Conservation (phyloP, 1,140 invertebrate species). For the Scaptomyza pallida region DNA sequence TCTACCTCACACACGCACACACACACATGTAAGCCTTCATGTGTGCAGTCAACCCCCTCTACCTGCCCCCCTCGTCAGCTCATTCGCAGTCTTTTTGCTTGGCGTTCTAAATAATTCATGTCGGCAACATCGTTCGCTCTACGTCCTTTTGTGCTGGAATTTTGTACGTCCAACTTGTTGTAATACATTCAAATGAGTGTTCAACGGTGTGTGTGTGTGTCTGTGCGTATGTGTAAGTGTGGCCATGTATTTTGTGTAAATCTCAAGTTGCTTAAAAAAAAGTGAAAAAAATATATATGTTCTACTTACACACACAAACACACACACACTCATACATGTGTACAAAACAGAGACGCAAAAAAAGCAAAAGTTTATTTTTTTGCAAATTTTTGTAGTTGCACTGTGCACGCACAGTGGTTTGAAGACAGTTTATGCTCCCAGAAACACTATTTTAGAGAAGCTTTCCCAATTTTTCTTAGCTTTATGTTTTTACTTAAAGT, state of each 20-base stretch:
- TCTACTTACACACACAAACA: slow-evolving; percentile 6
- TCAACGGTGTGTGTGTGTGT: slow-evolving; percentile 23
- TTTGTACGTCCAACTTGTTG: slow-evolving; percentile 66
- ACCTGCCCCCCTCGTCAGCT: neutral
- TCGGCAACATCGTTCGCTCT: slow-evolving; percentile 54
- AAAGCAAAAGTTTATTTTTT: slow-evolving; percentile 25
- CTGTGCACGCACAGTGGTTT: slow-evolving; percentile 41
- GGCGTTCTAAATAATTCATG: slow-evolving; percentile 78
- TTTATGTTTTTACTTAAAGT: too few species aligned
- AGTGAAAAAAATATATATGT: slow-evolving; percentile 16
- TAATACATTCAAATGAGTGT: slow-evolving; percentile 76
- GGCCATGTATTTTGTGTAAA: slow-evolving; percentile 39
- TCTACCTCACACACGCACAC: neutral
- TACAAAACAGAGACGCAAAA: slow-evolving; percentile 31
- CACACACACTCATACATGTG: slow-evolving; percentile 6
- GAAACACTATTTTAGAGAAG: too few species aligned
- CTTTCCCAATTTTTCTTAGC: neutral
- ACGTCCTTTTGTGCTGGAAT: slow-evolving; percentile 56
- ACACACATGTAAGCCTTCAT: slow-evolving; percentile 21
- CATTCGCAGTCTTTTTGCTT: slow-evolving; percentile 29
- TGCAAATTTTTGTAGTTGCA: slow-evolving; percentile 10
- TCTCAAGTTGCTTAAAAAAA: slow-evolving; percentile 57
- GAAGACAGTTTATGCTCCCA: too few species aligned
- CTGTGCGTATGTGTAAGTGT: neutral
- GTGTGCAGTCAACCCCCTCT: neutral